Base-by-base conservation (phyloP, 2,888 invertebrate genomes). In the Colletes collaris region DNA sequence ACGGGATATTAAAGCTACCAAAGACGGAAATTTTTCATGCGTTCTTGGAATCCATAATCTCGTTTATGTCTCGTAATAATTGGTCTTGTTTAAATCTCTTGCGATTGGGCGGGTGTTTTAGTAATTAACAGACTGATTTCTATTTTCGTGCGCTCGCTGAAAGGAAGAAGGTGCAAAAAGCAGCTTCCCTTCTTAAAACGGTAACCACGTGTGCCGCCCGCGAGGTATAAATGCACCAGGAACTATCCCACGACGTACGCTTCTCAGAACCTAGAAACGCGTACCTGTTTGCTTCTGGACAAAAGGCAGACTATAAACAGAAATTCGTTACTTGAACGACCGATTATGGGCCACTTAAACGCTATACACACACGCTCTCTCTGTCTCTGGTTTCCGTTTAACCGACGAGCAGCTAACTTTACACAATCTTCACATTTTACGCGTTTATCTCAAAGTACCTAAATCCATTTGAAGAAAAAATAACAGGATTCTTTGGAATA, bases 211-310 rank as follows among this genome's bases (percentile, higher is more conserved):
- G 46, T 59, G 56, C 50, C 16, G 40, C 27, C 27, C 27, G 27
- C 19, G 67, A 68, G 64, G 73, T 76, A 69, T 76, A 64, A 53
- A 70, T 70, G 73, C 70, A 74, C 63, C 65, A 67, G 85, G 80
- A 81, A 84, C 70, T 81, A 84, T 88, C 89, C 84, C 88, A 88
- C 87, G 88, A 84, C 84, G 68, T 81, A 69, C 53, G 67, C 73
- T 83, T 78, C 81, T 27, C 80, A 70, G 82, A 80, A 7, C 7
- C 40, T 4, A 40, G 40, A 40, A 76, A 79, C 76, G 81, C 35
- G 70, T 64, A 37, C 63, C 27, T 27, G 27, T 27, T 46, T 53
- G 58, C 35, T 60, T 35, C 53, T 63, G 40, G 55, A 69, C 56
- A 73, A 66, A 8, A 8, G 10, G 4, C 11, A 16, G n/a, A 11